Percentiles rank a stretch among this genome's conserved stretches.
Conservation (phyloP, 2,797 vertebrate genomes). For the Hemitrygon akajei region DNA sequence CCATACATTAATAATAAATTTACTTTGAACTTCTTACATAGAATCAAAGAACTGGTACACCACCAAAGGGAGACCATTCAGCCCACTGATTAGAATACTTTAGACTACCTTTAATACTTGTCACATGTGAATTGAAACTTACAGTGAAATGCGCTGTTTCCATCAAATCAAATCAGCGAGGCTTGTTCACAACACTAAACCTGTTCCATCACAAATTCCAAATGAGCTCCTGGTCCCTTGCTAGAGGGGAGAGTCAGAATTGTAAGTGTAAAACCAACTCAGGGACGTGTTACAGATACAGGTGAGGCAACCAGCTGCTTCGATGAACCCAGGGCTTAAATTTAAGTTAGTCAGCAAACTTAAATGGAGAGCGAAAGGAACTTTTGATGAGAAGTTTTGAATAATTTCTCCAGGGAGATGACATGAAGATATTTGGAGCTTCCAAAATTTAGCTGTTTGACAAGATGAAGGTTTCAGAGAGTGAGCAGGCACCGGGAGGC, state of each 20-base stretch:
- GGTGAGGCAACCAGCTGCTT: not conserved
- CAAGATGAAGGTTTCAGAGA: not conserved
- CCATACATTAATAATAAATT: too few species aligned
- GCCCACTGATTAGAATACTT: too few species aligned
- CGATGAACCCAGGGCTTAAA: not conserved
- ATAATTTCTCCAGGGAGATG: not conserved
- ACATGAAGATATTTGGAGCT: not conserved
- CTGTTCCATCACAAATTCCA: not conserved
- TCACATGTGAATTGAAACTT: too few species aligned
- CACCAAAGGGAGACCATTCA: too few species aligned
- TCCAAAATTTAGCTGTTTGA: not conserved
- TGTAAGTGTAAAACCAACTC: not conserved
- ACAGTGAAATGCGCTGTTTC: too few species aligned
- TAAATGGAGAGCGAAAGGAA: not conserved
- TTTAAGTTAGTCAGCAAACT: constrained; percentile 7
- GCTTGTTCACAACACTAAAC: not conserved
- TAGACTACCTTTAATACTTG: too few species aligned
- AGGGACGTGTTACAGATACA: not conserved
- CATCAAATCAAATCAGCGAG: too few species aligned
- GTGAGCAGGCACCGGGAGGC: too few species aligned
- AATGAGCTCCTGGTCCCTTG: not conserved
- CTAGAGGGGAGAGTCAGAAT: not conserved
- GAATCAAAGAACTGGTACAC: too few species aligned
- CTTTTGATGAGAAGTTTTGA: not conserved
- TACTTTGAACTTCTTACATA: too few species aligned